Percentiles rank a stretch among this genome's conserved stretches.
phyloP scores from a whole-genome alignment of 2,113 vertebrate species.

The Leptodactylus fuscus region DNA sequence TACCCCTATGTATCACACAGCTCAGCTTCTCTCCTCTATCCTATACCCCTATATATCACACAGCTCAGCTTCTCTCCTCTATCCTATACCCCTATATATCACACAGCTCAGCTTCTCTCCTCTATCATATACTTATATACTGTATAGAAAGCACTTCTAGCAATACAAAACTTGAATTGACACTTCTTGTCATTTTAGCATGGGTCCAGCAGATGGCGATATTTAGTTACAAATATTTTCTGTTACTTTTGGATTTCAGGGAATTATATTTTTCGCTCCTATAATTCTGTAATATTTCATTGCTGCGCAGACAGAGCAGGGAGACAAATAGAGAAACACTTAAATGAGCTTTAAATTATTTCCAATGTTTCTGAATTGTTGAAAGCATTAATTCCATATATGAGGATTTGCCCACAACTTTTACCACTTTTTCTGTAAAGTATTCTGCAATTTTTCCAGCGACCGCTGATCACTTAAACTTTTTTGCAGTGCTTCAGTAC shows the following conservation, averaged over 20 bases:
- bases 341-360: not conserved
- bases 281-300: not conserved
- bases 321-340: not conserved
- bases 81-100: too few species aligned
- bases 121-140: too few species aligned
- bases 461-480: too few species aligned
- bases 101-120: too few species aligned
- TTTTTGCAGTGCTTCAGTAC: not conserved
- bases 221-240: not conserved
- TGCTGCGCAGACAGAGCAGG: not conserved
- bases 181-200: too few species aligned
- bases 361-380: not conserved
- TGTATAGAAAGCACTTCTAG: too few species aligned
- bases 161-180: too few species aligned
- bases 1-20: too few species aligned
- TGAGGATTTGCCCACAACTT: not conserved
- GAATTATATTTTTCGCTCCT: not conserved
- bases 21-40: too few species aligned
- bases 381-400: not conserved
- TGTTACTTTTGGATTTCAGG: not conserved
- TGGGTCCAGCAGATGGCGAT: slow-evolving; percentile 16
- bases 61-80: too few species aligned
- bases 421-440: not conserved
- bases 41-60: too few species aligned
- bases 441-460: not conserved